phyloP scores from a whole-genome alignment of 2,113 vertebrate genomes.

The Seriola aureovittata region DNA sequence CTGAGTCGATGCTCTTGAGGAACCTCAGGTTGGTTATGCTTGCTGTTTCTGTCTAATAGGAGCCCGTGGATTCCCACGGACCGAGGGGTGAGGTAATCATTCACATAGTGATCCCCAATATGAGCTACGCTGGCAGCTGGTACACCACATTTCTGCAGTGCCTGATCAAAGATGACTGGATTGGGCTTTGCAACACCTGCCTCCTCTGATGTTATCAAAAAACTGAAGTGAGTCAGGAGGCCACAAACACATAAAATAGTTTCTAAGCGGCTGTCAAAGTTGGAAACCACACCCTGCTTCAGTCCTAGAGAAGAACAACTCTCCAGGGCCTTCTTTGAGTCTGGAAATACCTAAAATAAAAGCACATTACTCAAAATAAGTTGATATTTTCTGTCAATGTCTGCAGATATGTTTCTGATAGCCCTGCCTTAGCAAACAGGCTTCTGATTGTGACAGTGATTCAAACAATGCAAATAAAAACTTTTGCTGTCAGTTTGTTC shows the following conservation, averaged over 20 bases:
- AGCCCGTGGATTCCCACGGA: constrained; percentile 89
- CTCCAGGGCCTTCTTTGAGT: constrained; percentile 83
- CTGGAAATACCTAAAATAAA: constrained; percentile 83
- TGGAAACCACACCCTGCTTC: constrained; percentile 90
- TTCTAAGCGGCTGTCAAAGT: constrained; percentile 92
- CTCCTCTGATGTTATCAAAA: constrained; percentile 91
- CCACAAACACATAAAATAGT: constrained; percentile 82
- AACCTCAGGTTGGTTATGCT: constrained; percentile 47
- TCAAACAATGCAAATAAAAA: neutral
- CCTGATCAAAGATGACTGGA: constrained; percentile 86
- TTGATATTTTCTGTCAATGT: neutral
- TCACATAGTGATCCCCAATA: constrained; percentile 89
- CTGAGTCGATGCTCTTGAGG: constrained; percentile 74
- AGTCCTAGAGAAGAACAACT: constrained; percentile 86
- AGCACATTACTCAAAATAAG: neutral
- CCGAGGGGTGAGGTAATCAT: constrained; percentile 88
- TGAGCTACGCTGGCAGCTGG: constrained; percentile 84
- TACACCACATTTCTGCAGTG: constrained; percentile 80
- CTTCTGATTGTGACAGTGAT: neutral
- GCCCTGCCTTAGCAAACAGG: neutral
- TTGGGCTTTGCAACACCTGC: constrained; percentile 89
- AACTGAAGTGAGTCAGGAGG: constrained; percentile 89
- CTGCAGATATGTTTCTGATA: neutral
- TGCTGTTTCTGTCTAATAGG: constrained; percentile 80
- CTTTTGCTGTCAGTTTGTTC: no score